These are phyloP conservation scores for Miltochrista miniata DNA, from an alignment of 2,888 invertebrate genomes.

Conservation along the genomic window DNA sequence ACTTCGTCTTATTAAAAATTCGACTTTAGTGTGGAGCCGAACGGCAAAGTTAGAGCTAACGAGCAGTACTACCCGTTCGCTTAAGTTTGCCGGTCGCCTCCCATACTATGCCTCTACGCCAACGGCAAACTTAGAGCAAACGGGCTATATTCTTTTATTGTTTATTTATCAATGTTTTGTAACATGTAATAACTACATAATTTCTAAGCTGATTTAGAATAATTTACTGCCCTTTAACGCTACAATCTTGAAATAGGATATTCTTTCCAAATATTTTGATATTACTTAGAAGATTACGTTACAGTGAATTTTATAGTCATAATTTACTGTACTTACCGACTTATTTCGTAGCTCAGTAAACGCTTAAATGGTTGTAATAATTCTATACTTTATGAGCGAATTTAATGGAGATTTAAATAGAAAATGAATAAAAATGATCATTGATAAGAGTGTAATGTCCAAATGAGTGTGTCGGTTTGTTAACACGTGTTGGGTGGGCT, in stretches of 20 bases:
- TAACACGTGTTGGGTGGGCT: no score
- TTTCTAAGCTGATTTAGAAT: slow-evolving; percentile 33
- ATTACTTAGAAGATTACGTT: slow-evolving; percentile 1
- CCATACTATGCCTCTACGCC: no score
- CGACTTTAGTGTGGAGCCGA: no score
- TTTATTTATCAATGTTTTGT: slow-evolving; percentile 24
- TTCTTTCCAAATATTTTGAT: neutral
- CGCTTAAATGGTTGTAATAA: neutral
- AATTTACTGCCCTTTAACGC: slow-evolving; percentile 9
- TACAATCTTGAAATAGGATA: neutral
- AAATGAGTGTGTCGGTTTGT: neutral
- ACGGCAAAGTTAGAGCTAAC: no score
- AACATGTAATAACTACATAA: slow-evolving; percentile 21
- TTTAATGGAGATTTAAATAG: neutral
- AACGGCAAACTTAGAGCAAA: no score
- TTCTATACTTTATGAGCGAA: neutral
- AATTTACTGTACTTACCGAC: neutral
- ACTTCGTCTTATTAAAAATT: no score
- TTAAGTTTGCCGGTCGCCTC: no score
- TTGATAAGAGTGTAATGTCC: neutral
- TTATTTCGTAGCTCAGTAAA: neutral
- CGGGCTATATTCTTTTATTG: no score
- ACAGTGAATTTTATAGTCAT: neutral
- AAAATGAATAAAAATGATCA: neutral
- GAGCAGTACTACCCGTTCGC: no score